Base-by-base conservation (phyloP, 2,797 vertebrate genomes). In the Phoebastria nigripes region DNA sequence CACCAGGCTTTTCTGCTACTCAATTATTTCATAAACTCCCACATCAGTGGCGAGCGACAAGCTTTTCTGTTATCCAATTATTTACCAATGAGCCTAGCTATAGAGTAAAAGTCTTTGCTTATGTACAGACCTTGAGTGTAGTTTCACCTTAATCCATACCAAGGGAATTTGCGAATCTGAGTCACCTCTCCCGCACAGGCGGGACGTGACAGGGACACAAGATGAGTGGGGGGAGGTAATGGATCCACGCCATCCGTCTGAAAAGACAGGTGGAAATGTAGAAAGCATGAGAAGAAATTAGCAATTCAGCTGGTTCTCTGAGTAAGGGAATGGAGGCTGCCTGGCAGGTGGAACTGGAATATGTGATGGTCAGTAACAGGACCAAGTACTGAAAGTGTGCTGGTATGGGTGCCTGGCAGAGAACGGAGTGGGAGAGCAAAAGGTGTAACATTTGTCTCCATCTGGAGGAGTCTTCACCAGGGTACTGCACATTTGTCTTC, bases 211-310 rank as follows among this genome's bases (percentile, higher is more conserved):
- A 37, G 37, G 37, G 18, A 44, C 14, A 24, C 31, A 41, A 41
- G n/a, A 19, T 71, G 49, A 49, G 12, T 49, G 37, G 9, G 29
- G 24, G 8, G 18, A 87, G 11, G 22, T 72, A 62, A 51, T 18
- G 22, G 16, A 62, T 63, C 49, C 25, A 46, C 5, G 21, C 18
- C 0, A 0, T 26, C 54, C 8, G 1, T 25, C 47, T 63, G 42
- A 66, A 92, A 77, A 62, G 10, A 35, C 5, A 33, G 12, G 15
- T 46, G 15, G 33, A 73, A 86, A 66, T 42, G 22, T 7, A 47
- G 37, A 81, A 74, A 77, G 15, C 7, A 3, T 33, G 20, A 73
- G 51, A 54, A 91, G 29, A 91, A 87, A 73, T 29, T 16, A 65
- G 12, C 31, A 55, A 22, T 56, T 85, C n/a, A 69, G 13, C 25